Evolutionary conservation across 2,113 vertebrate species (phyloP).

Genomic region (Prunella himalayana): DNA sequence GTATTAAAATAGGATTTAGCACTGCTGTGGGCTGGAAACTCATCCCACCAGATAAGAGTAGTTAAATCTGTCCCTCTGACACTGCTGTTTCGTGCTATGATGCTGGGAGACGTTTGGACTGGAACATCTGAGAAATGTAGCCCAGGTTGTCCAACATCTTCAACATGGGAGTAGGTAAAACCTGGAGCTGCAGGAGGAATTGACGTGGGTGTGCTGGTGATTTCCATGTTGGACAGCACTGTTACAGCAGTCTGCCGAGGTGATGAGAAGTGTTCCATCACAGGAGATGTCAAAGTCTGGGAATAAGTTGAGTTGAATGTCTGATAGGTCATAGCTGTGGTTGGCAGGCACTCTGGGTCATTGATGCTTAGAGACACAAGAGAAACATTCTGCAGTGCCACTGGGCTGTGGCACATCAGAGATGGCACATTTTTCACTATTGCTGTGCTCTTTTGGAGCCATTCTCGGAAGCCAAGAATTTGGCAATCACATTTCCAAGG

Average conservation of each 20-base stretch:
- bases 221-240: rapidly evolving
- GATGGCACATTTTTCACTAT: not conserved
- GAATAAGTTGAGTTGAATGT: not conserved
- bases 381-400: not conserved
- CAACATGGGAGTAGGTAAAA: not conserved
- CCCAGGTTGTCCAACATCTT: not conserved
- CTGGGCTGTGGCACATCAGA: constrained; percentile 33
- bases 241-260: not conserved
- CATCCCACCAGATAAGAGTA: not conserved
- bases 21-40: not conserved
- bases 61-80: not conserved
- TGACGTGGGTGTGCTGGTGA: not conserved
- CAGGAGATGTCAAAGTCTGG: not conserved
- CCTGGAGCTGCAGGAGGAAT: not conserved
- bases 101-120: not conserved
- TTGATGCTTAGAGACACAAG: not conserved
- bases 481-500: constrained; percentile 83
- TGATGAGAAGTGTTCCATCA: not conserved
- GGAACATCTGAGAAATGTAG: not conserved
- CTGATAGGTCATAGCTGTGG: not conserved
- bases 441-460: constrained; percentile 71
- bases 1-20: not conserved
- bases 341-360: not conserved
- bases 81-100: not conserved
- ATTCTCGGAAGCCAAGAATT: constrained; percentile 73